Percentiles rank a stretch among this genome's conserved stretches.
phyloP scores from a whole-genome alignment of 1,140 invertebrate genomes.

The Cydia amplana region DNA sequence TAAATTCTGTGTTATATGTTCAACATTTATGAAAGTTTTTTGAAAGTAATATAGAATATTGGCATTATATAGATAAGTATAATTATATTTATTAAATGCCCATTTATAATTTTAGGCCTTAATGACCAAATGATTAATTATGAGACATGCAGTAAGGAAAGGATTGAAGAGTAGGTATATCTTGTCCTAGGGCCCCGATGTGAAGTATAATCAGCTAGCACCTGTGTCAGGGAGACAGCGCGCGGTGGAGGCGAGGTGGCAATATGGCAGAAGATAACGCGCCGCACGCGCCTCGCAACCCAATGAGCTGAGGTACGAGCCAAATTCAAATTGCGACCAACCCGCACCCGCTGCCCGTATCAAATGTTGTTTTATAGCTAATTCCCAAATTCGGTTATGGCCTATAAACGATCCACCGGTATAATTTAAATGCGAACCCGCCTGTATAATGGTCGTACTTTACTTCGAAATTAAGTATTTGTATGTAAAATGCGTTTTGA shows the following conservation, averaged over 20 bases:
- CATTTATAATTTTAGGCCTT: too few relatives aligned
- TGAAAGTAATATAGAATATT: too few relatives aligned
- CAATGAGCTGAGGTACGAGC: conserved; percentile 70
- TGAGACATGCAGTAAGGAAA: neutral
- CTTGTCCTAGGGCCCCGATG: neutral
- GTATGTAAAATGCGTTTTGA: conserved; percentile 79
- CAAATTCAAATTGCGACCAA: conserved; percentile 77
- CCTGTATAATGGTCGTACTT: conserved; percentile 77
- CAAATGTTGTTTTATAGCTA: conserved; percentile 80
- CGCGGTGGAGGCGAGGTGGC: conserved; percentile 48
- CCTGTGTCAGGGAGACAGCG: conserved; percentile 32
- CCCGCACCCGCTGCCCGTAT: conserved; percentile 73
- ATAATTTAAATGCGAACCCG: conserved; percentile 79
- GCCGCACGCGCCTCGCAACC: conserved; percentile 68
- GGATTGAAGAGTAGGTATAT: neutral
- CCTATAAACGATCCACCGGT: conserved; percentile 79
- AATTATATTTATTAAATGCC: too few relatives aligned
- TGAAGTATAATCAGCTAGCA: conserved; percentile 15
- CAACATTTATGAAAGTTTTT: too few relatives aligned
- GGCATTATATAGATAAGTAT: too few relatives aligned
- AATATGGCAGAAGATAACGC: conserved; percentile 51
- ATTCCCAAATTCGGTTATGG: conserved; percentile 80
- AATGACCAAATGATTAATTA: neutral
- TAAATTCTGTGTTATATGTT: too few relatives aligned
- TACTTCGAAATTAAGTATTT: conserved; percentile 78